Percentiles rank a stretch among this genome's conserved stretches.
Evolutionary conservation across 2,113 vertebrate genomes (phyloP).

Genomic region (Oxygymnocypris stewartii): DNA sequence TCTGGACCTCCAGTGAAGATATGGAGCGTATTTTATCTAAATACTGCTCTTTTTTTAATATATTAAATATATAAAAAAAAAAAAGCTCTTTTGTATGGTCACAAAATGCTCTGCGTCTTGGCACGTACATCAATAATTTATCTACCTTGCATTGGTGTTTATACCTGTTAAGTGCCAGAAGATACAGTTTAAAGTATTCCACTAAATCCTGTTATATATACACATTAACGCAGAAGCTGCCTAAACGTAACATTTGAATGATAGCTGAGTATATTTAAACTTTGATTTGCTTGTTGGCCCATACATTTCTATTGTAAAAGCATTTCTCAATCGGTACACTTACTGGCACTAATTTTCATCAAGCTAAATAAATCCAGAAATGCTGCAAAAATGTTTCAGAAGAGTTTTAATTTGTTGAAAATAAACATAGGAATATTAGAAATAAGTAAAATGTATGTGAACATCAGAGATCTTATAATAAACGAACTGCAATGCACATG

Average conservation of each 20-base stretch:
- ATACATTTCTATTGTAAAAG: background rate
- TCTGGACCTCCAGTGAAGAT: conserved; percentile 50
- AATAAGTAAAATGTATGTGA: too few species aligned
- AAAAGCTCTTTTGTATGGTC: too few species aligned
- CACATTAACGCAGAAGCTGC: background rate
- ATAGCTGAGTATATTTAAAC: background rate
- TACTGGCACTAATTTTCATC: background rate
- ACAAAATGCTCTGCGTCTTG: background rate
- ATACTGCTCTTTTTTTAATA: background rate
- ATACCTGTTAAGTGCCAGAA: background rate
- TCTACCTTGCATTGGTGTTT: background rate
- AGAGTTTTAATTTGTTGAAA: background rate
- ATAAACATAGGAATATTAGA: too few species aligned
- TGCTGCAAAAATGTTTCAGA: background rate
- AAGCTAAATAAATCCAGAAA: background rate
- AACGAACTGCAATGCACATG: too few species aligned
- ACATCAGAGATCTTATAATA: too few species aligned
- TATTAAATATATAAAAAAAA: too few species aligned
- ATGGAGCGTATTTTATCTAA: background rate
- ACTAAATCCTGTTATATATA: background rate
- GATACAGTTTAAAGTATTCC: background rate
- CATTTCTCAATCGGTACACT: background rate
- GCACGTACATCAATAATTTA: background rate
- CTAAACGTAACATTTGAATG: background rate
- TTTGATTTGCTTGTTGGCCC: background rate